A percentile compares a stretch with the other conserved stretches of the same genome.
Evolutionary conservation across 2,797 vertebrate genomes (phyloP).

Genomic region (Otolemur crassicaudatus): DNA sequence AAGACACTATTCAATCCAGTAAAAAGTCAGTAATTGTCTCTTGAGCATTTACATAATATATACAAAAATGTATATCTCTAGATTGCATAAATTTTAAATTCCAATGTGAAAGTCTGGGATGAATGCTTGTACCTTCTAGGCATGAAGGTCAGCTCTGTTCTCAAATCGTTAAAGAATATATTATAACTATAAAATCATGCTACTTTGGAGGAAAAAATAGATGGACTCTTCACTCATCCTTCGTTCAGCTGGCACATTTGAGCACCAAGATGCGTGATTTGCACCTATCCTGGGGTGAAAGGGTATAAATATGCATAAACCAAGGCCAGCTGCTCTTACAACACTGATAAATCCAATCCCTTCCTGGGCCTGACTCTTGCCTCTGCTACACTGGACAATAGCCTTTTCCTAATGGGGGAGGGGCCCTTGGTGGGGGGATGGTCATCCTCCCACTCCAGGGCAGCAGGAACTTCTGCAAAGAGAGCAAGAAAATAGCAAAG

Average conservation of each 20-base stretch:
- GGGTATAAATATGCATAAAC: background rate
- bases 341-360: fast-evolving
- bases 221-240: background rate
- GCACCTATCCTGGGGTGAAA: background rate
- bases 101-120: background rate
- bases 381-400: fast-evolving
- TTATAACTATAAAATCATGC: background rate
- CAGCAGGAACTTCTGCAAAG: background rate
- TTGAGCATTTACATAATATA: background rate
- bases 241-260: background rate
- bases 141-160: background rate
- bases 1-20: background rate
- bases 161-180: background rate
- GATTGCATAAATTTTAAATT: background rate
- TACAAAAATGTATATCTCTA: background rate
- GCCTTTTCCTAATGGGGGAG: background rate
- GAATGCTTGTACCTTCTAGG: background rate
- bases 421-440: no score
- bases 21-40: background rate
- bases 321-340: background rate
- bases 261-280: background rate
- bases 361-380: background rate
- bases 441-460: no score
- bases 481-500: background rate
- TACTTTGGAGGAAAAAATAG: background rate